Percentiles rank a stretch among this genome's conserved stretches.
These are phyloP conservation scores for Siniperca obscura DNA, from an alignment of 2,797 vertebrate genomes.

Conservation along the genomic window DNA sequence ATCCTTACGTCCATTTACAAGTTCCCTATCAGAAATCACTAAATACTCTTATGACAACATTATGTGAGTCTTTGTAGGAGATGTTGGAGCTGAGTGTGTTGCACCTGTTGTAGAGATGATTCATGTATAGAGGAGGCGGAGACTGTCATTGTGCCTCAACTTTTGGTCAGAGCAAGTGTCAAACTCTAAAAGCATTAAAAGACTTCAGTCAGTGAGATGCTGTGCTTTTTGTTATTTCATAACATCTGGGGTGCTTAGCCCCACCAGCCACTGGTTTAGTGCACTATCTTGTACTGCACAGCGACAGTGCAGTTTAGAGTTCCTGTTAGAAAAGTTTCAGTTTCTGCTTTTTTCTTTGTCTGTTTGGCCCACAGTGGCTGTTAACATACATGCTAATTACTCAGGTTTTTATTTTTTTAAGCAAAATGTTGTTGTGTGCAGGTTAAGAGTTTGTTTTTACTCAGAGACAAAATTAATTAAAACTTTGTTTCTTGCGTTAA, in stretches of 20 bases:
- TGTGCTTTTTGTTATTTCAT: neutral
- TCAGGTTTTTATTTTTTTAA: neutral
- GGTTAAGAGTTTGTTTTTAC: slow-evolving; percentile 40
- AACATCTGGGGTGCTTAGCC: neutral
- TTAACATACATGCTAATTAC: neutral
- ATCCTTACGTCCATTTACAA: neutral
- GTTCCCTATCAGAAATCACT: neutral
- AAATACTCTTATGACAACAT: neutral
- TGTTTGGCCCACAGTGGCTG: slow-evolving; percentile 3
- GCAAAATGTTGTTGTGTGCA: neutral
- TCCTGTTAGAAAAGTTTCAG: neutral
- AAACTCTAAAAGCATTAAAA: slow-evolving; percentile 1
- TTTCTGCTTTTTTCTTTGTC: slow-evolving; percentile 6
- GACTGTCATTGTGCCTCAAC: neutral
- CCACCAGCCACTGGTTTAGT: neutral
- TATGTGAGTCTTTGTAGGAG: slow-evolving; percentile 2
- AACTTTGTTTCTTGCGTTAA: neutral
- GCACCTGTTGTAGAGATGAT: slow-evolving; percentile 32
- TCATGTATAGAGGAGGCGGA: slow-evolving; percentile 41
- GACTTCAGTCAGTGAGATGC: neutral
- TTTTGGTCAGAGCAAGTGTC: slow-evolving; percentile 1
- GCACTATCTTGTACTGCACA: neutral
- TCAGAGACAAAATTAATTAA: slow-evolving; percentile 31
- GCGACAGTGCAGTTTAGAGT: no score
- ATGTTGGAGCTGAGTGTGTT: slow-evolving; percentile 10